Evolutionary conservation across 2,888 invertebrate genomes (phyloP).

Genomic region (Meloe dianella): DNA sequence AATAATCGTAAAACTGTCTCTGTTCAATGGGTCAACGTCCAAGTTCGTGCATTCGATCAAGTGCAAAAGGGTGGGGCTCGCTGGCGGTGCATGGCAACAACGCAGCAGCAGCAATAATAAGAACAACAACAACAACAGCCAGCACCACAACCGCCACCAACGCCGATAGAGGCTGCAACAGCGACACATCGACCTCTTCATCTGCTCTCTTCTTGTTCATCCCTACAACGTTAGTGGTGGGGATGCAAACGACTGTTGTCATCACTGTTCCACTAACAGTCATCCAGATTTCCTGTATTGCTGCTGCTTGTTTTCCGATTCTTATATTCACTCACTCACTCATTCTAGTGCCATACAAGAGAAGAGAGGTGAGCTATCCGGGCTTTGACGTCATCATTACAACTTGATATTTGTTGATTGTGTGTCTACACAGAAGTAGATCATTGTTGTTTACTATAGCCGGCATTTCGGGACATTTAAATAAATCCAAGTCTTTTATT

Average conservation of each 20-base stretch:
- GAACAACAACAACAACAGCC: conserved; percentile 16
- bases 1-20: background rate
- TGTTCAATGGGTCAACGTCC: conserved; percentile 37
- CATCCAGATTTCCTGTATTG: conserved; percentile 13
- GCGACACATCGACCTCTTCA: conserved; percentile 1
- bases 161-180: background rate
- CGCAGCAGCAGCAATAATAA: conserved; percentile 32
- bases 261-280: conserved; percentile 9
- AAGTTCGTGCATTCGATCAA: conserved; percentile 17
- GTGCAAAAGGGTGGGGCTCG: conserved; percentile 47
- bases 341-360: background rate
- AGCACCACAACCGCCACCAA: background rate
- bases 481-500: background rate
- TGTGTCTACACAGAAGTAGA: background rate
- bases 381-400: too few relatives aligned
- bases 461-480: conserved; percentile 12
- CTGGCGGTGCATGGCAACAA: conserved; percentile 54
- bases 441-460: background rate
- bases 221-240: conserved; percentile 39
- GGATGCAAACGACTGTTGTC: conserved; percentile 39
- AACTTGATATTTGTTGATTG: background rate
- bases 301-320: conserved; percentile 34
- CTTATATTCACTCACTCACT: background rate
- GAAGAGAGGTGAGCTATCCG: background rate
- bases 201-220: background rate